Percentiles rank a stretch among this genome's conserved stretches.
phyloP scores from a whole-genome alignment of 2,888 invertebrate genomes.

The Cerceris ruficornis region DNA sequence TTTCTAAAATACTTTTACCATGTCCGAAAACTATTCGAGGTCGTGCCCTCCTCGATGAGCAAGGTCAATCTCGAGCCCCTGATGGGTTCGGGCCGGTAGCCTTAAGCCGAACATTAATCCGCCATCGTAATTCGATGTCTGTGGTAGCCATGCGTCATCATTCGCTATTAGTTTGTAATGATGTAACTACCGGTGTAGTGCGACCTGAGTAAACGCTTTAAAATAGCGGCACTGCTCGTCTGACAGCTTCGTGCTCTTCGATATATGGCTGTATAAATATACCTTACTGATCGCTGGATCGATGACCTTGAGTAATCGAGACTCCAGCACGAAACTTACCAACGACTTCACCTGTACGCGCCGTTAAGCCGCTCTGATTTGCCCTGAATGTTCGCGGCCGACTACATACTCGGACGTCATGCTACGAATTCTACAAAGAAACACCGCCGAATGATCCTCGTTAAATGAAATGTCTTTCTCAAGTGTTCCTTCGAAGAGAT shows the following conservation, averaged over 20 bases:
- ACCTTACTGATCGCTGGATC: constrained; percentile 11
- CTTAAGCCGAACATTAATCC: constrained; percentile 34
- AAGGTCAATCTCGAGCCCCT: not conserved
- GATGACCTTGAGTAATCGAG: constrained; percentile 42
- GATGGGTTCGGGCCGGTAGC: constrained; percentile 29
- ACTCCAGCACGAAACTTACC: too few species aligned
- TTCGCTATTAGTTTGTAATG: constrained; percentile 52
- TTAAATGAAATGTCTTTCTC: too few species aligned
- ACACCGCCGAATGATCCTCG: too few species aligned
- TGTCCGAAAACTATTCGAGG: not conserved
- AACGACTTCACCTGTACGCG: too few species aligned
- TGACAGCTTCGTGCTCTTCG: constrained; percentile 7
- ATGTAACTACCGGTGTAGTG: constrained; percentile 50
- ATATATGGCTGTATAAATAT: constrained; percentile 15
- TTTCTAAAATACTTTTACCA: too few species aligned
- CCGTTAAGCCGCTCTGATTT: too few species aligned
- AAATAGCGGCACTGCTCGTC: constrained; percentile 48
- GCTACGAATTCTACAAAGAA: too few species aligned
- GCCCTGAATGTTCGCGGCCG: too few species aligned
- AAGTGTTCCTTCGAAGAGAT: too few species aligned
- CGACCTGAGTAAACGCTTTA: constrained; percentile 35
- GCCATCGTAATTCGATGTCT: constrained; percentile 48
- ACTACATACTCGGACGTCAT: too few species aligned
- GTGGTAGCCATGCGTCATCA: constrained; percentile 40
- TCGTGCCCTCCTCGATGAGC: constrained; percentile 20